Percentiles rank a stretch among this genome's conserved stretches.
These are phyloP conservation scores for Astropecten irregularis DNA, from an alignment of 53 echinoderm and acorn worm genomes.

Conservation along the genomic window DNA sequence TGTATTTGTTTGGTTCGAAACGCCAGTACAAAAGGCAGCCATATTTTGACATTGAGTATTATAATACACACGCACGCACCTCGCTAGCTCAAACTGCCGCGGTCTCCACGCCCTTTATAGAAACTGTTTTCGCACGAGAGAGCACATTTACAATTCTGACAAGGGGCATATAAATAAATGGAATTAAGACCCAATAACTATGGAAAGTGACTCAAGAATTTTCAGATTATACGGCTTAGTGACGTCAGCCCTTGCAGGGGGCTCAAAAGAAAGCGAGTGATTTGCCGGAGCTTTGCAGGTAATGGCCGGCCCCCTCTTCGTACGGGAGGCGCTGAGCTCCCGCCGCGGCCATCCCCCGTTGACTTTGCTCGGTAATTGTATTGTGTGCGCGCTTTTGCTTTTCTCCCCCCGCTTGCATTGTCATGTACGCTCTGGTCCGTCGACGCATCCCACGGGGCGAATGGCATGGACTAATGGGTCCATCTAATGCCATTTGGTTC, in stretches of 20 bases:
- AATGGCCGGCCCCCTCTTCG: slow-evolving; percentile 25
- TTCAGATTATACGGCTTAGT: slow-evolving; percentile 35
- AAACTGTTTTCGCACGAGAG: background rate
- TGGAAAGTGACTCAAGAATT: slow-evolving; percentile 36
- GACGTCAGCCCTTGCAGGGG: slow-evolving; percentile 40
- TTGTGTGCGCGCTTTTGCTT: background rate
- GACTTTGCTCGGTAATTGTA: slow-evolving; percentile 42
- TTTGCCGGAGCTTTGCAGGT: slow-evolving; percentile 11
- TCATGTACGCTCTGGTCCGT: background rate
- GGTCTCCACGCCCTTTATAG: background rate
- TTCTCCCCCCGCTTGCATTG: background rate
- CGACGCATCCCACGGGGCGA: slow-evolving; percentile 32
- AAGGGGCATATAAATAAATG: slow-evolving; percentile 16
- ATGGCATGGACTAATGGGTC: slow-evolving; percentile 26
- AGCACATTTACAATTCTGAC: slow-evolving; percentile 29
- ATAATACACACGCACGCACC: too few species aligned
- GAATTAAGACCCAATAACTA: slow-evolving; percentile 31
- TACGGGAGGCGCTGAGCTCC: background rate
- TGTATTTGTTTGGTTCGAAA: too few species aligned
- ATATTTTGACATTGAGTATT: too few species aligned
- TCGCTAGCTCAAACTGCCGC: too few species aligned
- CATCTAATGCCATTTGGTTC: slow-evolving; percentile 49
- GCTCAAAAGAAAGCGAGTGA: background rate
- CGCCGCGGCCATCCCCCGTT: background rate
- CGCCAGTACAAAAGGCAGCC: too few species aligned